These are phyloP conservation scores for Drosophila sechellia DNA, from an alignment of 1,140 invertebrate species.

Conservation along the genomic window DNA sequence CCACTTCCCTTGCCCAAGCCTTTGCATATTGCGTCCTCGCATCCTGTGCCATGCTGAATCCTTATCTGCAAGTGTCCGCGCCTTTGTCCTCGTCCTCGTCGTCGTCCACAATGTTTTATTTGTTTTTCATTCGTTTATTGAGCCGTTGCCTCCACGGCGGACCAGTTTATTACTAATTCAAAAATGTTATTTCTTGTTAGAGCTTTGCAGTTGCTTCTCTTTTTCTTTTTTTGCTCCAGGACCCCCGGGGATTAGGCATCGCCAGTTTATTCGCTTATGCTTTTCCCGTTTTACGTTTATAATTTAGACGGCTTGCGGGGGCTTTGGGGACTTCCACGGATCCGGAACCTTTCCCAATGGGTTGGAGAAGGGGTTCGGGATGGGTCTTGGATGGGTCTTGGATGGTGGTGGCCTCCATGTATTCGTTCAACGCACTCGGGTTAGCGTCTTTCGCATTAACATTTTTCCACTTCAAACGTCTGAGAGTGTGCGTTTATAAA, in stretches of 20 bases:
- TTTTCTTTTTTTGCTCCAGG: not conserved
- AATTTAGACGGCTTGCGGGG: conserved; percentile 63
- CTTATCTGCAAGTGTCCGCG: conserved; percentile 1
- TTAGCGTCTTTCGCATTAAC: conserved; percentile 41
- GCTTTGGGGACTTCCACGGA: conserved; percentile 49
- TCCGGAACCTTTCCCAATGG: conserved; percentile 17
- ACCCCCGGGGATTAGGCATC: conserved; percentile 61
- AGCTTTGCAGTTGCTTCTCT: conserved; percentile 50
- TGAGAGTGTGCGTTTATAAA: conserved; percentile 70
- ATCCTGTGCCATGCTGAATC: conserved; percentile 2
- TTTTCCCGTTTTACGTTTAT: conserved; percentile 59
- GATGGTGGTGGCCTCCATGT: not conserved
- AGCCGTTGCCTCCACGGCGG: conserved; percentile 46
- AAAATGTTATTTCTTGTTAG: conserved; percentile 78
- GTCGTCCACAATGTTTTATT: conserved; percentile 70
- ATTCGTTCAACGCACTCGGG: conserved; percentile 18
- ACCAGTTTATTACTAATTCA: conserved; percentile 82
- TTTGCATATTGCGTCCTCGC: conserved; percentile 26
- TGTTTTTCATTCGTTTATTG: conserved; percentile 81
- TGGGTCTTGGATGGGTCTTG: no score
- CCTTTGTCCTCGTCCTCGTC: conserved; percentile 36
- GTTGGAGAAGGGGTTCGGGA: not conserved
- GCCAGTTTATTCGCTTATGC: conserved; percentile 60
- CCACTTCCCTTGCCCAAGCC: conserved; percentile 38
- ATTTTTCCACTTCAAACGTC: conserved; percentile 38